phyloP scores from a whole-genome alignment of 2,888 invertebrate species.

The Caenorhabditis parvicauda region DNA sequence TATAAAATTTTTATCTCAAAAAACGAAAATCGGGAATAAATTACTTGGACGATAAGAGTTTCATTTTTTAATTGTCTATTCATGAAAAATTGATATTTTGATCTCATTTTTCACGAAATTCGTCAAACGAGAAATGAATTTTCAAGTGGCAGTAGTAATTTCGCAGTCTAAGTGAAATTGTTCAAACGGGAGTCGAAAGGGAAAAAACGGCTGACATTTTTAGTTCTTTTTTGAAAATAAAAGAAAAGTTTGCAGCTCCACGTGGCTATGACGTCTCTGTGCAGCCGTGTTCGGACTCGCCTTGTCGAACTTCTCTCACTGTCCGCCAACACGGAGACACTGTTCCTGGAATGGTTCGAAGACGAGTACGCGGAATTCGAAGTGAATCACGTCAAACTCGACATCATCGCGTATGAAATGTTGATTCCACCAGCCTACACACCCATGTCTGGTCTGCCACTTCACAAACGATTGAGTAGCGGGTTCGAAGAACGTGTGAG shows the following conservation, averaged over 20 bases:
- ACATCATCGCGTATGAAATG: slow-evolving; percentile 93
- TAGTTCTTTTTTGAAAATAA: not conserved
- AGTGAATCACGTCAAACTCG: slow-evolving; percentile 64
- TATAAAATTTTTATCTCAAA: too few relatives aligned
- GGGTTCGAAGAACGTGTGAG: slow-evolving; percentile 77
- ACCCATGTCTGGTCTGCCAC: slow-evolving; percentile 90
- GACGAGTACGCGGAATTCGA: slow-evolving; percentile 93
- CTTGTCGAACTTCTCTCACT: slow-evolving; percentile 33
- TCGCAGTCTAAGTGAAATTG: too few relatives aligned
- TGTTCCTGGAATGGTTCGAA: slow-evolving; percentile 97
- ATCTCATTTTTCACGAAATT: too few relatives aligned
- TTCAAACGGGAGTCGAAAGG: too few relatives aligned
- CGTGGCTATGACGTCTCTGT: slow-evolving; percentile 16
- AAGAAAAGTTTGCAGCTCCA: slow-evolving; percentile 31
- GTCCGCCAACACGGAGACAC: slow-evolving; percentile 79
- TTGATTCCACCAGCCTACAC: slow-evolving; percentile 91
- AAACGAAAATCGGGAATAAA: too few relatives aligned
- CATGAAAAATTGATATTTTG: too few relatives aligned
- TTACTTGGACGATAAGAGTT: too few relatives aligned
- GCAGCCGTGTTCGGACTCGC: slow-evolving; percentile 68
- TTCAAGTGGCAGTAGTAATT: too few relatives aligned
- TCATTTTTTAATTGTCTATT: too few relatives aligned
- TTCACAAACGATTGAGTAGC: slow-evolving; percentile 88
- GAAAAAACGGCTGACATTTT: too few relatives aligned
- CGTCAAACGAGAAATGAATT: too few relatives aligned